Evolutionary conservation across 1,140 invertebrate genomes (phyloP).

Genomic region (Sarcophaga peregrina): DNA sequence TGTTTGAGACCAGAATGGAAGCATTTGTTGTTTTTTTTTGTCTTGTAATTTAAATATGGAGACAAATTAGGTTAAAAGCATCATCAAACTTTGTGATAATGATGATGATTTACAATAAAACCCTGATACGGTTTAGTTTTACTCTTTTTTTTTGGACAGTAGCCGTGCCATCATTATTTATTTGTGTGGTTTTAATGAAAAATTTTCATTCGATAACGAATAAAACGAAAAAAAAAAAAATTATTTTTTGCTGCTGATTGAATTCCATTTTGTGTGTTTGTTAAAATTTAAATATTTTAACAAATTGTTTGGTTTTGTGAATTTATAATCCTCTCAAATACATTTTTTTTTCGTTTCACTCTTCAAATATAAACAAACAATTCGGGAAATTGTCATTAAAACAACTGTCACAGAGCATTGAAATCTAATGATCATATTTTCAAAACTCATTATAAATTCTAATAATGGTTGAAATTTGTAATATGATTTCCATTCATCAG

Average conservation of each 20-base stretch:
- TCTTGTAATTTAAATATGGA: not conserved
- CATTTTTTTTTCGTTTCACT: not conserved
- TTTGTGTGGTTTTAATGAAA: conserved; percentile 8
- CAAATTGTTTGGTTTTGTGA: not conserved
- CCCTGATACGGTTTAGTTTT: not conserved
- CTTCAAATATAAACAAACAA: too few species aligned
- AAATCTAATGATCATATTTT: not conserved
- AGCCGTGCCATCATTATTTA: not conserved
- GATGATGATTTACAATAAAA: not conserved
- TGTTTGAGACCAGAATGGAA: not conserved
- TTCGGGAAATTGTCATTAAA: not conserved
- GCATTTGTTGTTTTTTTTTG: not conserved
- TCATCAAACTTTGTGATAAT: not conserved
- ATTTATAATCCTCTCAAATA: not conserved
- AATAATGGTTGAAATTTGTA: not conserved
- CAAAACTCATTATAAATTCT: not conserved
- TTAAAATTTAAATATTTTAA: not conserved
- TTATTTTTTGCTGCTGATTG: not conserved
- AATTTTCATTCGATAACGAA: not conserved
- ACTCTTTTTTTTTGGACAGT: not conserved
- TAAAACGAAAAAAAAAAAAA: not conserved
- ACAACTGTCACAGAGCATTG: not conserved
- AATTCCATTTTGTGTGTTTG: not conserved
- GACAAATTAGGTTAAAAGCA: conserved; percentile 15
- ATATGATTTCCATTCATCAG: conserved; percentile 10